phyloP scores from a whole-genome alignment of 2,888 invertebrate species.

The Pollenia labialis region DNA sequence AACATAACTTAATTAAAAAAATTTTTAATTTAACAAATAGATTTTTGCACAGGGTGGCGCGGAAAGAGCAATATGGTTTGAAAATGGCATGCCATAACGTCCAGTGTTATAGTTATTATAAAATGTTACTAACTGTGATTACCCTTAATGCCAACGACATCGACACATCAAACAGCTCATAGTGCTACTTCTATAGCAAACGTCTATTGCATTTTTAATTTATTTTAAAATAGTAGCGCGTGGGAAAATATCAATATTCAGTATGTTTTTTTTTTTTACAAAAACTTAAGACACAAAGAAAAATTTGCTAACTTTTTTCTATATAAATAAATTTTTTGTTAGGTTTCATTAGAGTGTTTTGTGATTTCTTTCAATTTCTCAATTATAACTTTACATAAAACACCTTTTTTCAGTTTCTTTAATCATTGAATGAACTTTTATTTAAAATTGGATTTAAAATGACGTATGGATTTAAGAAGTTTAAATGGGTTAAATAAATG shows the following conservation, averaged over 20 bases:
- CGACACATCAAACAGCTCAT: slow-evolving; percentile 36
- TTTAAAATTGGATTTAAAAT: neutral
- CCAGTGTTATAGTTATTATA: too few relatives aligned
- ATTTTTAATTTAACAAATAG: too few relatives aligned
- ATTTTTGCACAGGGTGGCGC: too few relatives aligned
- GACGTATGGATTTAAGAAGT: too few relatives aligned
- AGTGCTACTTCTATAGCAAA: slow-evolving; percentile 40
- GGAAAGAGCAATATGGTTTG: too few relatives aligned
- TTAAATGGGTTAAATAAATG: neutral
- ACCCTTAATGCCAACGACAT: slow-evolving; percentile 51
- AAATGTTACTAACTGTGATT: slow-evolving; percentile 30
- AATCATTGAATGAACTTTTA: slow-evolving; percentile 28
- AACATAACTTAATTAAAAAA: too few relatives aligned
- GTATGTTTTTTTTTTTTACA: slow-evolving; percentile 29
- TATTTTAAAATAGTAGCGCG: slow-evolving; percentile 64
- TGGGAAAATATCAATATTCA: slow-evolving; percentile 68
- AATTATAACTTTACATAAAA: slow-evolving; percentile 29
- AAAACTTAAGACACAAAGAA: slow-evolving; percentile 37
- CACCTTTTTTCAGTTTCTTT: slow-evolving; percentile 17
- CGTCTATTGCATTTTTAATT: slow-evolving; percentile 64
- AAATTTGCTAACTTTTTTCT: slow-evolving; percentile 44
- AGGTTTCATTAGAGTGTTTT: slow-evolving; percentile 34
- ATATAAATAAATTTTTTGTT: slow-evolving; percentile 1
- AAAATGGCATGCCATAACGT: too few relatives aligned
- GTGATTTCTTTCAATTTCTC: neutral